Base-by-base conservation (phyloP, 1,140 invertebrate genomes). In the Belonocnema kinseyi region DNA sequence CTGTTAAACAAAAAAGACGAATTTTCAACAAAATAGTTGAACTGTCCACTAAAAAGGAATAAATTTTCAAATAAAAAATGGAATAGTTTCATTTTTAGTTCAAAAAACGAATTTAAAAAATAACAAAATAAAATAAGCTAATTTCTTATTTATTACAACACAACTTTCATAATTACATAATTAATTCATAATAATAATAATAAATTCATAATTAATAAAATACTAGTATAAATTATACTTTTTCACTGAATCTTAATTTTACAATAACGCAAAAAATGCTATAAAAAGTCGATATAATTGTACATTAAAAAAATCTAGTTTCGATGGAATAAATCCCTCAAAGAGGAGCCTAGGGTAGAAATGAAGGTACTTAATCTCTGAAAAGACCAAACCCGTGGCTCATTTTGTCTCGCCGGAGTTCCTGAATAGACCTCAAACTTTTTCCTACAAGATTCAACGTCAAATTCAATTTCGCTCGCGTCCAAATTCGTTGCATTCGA, bases 361-460 rank as follows among this genome's bases (percentile, higher is more conserved):
- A 87, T 82, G 40, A 86, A 82, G 56, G 75, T 74, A 52, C 76
- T 70, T 4, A 87, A 58, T 8, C 51, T 70, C 77, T 77, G 78
- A 8, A 85, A 80, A 5, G 73, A 76, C 50, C 77, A 74, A 17
- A 75, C 21, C 4, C 54, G 58, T 33, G 21, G 10, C 40, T 33
- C 16, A 14, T 14, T 73, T 12, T 8, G 19, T 50, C 14, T 14
- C 17, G 12, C 11, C 0, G 13, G 10, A 51, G 21, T 66, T 54
- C 26, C 56, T 26, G 33, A 46, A 50, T 54, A 58, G 10, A 50
- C n/a, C 21, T 73, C 21, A 73, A 51, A 73, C n/a, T 75, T 75
- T 19, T 58, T 54, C 19, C 14, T 26, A 75, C 11, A 72, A n/a
- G 74, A 61, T 14, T 77, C 46, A 19, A 11, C 3, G 5, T 82